Conservation (phyloP, 1,140 invertebrate genomes). For the Augochlora pura region DNA sequence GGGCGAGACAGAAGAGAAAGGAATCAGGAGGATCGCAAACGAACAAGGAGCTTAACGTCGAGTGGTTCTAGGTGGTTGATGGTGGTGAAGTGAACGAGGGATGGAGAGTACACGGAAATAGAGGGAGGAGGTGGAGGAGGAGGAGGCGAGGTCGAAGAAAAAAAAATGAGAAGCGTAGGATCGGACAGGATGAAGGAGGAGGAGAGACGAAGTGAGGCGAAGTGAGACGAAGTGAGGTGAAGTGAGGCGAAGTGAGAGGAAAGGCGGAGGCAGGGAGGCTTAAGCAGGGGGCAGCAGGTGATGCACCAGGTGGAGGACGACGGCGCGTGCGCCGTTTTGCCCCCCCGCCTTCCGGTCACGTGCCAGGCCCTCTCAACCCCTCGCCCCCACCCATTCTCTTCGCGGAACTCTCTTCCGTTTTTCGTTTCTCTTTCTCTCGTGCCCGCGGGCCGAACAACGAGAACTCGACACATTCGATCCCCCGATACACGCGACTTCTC, state of each 20-base stretch:
- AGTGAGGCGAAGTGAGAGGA: constrained; percentile 54
- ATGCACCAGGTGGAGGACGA: constrained; percentile 79
- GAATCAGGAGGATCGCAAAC: constrained; percentile 45
- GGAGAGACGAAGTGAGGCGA: constrained; percentile 57
- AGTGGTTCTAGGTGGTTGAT: constrained; percentile 49
- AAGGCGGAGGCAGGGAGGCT: constrained; percentile 67
- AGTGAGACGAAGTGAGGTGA: too few species aligned
- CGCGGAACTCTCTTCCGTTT: constrained; percentile 35
- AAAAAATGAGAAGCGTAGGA: constrained; percentile 30
- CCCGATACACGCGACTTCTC: not conserved
- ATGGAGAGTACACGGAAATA: constrained; percentile 28
- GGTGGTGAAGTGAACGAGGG: constrained; percentile 46
- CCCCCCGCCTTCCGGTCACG: constrained; percentile 77
- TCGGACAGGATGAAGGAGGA: constrained; percentile 52
- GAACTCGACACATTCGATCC: constrained; percentile 55
- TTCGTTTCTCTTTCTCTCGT: constrained; percentile 40
- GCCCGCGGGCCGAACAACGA: constrained; percentile 6
- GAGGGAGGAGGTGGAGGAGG: constrained; percentile 36
- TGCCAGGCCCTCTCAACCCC: constrained; percentile 68
- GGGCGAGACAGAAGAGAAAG: constrained; percentile 42
- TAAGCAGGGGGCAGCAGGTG: constrained; percentile 79
- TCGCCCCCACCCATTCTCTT: constrained; percentile 51
- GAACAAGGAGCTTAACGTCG: constrained; percentile 42
- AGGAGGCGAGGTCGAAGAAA: constrained; percentile 47
- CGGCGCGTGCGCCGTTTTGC: constrained; percentile 77